Evolutionary conservation across 1,140 invertebrate genomes (phyloP), one percentile per base, ranked within the genome.

Genomic region (Caenorhabditis briggsae): DNA sequence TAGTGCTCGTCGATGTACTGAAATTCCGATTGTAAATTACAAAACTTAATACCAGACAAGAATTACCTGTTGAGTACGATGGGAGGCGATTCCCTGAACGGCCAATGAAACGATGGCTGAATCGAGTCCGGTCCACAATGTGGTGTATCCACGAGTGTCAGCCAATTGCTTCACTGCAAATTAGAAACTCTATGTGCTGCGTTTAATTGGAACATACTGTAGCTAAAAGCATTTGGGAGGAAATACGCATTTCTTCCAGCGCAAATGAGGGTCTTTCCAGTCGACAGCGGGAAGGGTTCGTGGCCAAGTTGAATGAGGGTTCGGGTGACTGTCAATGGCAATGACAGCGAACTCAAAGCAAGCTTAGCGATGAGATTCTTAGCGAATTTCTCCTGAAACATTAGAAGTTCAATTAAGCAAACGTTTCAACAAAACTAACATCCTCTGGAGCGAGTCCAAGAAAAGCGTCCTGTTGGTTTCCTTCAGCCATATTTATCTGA

Each of bases 201-300:
- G 0, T 5, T 12, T 11, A 16, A 6, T 33, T 14, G 8, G 5
- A n/a, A 65, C 83, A n/a, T 43, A 85, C 84, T 55, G 55, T 87
- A 87, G 65, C 86, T 87, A 83, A 87, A 84, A 8, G 82, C 65
- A 84, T 92, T 92, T 3, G 91, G 91, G 20, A 91, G 82, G 84
- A 89, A 92, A 48, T 92, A 91, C 18, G 91, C 91, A 33, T 89
- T 86, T 23, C 89, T 85, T 41, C 91, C 91, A 46, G 87, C 87
- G 25, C 86, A 50, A 41, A 92, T 41, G 23, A 87, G 89, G 8
- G 61, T 74, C 46, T 90, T 90, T 58, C 91, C 91, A 14, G 64
- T 89, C 11, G 82, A 89, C 11, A 92, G 78, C 3, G 91, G 91
- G 85, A 89, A 92, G 5, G 91, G 91, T 78, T 92, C 91, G 61